phyloP scores from a whole-genome alignment of 2,888 invertebrate genomes.

The Synanthedon andrenaeformis region DNA sequence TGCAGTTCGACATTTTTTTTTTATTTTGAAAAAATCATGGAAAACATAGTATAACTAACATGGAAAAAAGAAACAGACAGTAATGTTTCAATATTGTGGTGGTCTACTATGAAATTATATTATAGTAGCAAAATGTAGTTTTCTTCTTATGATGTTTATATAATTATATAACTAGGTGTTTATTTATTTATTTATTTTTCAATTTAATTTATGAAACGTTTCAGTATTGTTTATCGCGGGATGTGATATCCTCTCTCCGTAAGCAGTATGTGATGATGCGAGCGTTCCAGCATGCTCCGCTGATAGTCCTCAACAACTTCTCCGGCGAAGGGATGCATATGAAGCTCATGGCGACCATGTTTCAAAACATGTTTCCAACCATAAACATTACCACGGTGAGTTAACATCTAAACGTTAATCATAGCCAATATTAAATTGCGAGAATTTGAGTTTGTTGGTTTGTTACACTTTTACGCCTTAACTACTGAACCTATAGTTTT shows the following conservation, averaged over 20 bases:
- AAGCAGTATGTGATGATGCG: constrained; percentile 86
- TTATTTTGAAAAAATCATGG: too few species aligned
- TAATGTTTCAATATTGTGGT: too few species aligned
- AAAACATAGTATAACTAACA: too few species aligned
- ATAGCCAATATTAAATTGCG: not conserved
- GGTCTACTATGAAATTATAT: too few species aligned
- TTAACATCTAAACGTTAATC: constrained; percentile 8
- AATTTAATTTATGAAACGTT: not conserved
- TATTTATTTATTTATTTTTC: too few species aligned
- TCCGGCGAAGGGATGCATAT: constrained; percentile 90
- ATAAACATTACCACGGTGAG: constrained; percentile 91
- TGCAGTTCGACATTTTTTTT: too few species aligned
- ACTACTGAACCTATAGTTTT: too few species aligned
- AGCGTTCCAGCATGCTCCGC: constrained; percentile 88
- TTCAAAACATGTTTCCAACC: constrained; percentile 98
- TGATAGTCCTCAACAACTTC: constrained; percentile 92
- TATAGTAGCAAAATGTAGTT: too few species aligned
- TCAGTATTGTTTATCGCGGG: constrained; percentile 82
- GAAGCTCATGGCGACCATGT: constrained; percentile 93
- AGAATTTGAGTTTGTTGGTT: not conserved
- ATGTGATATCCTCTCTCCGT: constrained; percentile 87
- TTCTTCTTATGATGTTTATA: too few species aligned
- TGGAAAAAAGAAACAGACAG: too few species aligned
- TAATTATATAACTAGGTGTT: too few species aligned
- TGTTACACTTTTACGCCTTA: too few species aligned